Conservation (phyloP, 2,113 vertebrate genomes). For the Eretmodus cyanostictus region DNA sequence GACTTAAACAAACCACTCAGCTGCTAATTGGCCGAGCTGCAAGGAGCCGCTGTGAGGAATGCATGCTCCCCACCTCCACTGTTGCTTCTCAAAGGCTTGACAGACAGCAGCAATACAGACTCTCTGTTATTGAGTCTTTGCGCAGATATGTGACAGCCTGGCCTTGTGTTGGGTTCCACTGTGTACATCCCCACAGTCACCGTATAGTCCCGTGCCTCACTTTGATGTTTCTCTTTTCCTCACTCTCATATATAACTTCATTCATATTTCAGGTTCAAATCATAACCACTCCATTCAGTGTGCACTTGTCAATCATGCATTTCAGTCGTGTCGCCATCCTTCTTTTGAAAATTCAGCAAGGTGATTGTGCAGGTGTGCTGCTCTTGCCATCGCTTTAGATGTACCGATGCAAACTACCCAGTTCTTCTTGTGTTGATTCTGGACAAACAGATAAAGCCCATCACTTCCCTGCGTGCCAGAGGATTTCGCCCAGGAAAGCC, state of each 20-base stretch:
- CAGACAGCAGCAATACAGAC: slow-evolving; percentile 52
- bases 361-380: not conserved
- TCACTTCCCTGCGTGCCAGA: slow-evolving; percentile 25
- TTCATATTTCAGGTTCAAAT: not conserved
- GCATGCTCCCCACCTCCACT: slow-evolving; percentile 58
- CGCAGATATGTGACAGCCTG: slow-evolving; percentile 55
- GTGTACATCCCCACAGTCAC: slow-evolving; percentile 3
- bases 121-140: slow-evolving; percentile 53
- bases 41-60: slow-evolving; percentile 65
- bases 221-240: not conserved
- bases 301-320: not conserved
- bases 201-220: not conserved
- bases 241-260: not conserved
- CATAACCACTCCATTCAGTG: not conserved
- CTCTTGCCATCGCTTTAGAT: not conserved
- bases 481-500: slow-evolving; percentile 21
- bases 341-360: not conserved
- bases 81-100: slow-evolving; percentile 59
- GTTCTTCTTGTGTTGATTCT: slow-evolving; percentile 4
- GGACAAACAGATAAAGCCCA: slow-evolving; percentile 28
- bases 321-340: not conserved
- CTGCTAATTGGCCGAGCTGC: slow-evolving; percentile 71
- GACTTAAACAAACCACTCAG: slow-evolving; percentile 71
- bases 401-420: not conserved
- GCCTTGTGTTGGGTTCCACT: slow-evolving; percentile 9